phyloP scores from a whole-genome alignment of 2,888 invertebrate genomes.

The Habrosyne pyritoides region DNA sequence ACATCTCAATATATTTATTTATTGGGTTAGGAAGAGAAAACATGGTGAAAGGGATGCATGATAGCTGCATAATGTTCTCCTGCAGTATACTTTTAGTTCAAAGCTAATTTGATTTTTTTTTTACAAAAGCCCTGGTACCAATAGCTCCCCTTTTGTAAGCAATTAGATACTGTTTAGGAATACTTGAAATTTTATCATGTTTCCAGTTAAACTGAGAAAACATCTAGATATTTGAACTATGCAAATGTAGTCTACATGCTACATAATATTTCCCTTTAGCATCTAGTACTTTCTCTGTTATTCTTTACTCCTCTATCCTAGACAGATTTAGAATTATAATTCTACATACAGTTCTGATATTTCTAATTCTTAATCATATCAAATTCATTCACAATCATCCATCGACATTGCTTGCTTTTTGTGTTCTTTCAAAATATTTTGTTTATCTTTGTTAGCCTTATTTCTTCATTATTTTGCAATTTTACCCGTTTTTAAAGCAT shows the following conservation, averaged over 20 bases:
- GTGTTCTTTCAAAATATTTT: constrained; percentile 47
- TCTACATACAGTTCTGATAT: constrained; percentile 3
- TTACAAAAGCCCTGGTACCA: no score
- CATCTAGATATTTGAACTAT: not conserved
- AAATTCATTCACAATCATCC: constrained; percentile 46
- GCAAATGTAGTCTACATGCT: not conserved
- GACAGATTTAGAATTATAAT: not conserved
- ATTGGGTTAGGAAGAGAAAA: not conserved
- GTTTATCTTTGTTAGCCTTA: constrained; percentile 31
- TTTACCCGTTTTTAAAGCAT: constrained; percentile 12
- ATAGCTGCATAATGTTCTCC: constrained; percentile 17
- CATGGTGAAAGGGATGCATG: constrained; percentile 23
- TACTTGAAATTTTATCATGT: no score
- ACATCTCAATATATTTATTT: constrained; percentile 18
- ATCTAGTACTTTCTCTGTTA: not conserved
- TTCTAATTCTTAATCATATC: constrained; percentile 7
- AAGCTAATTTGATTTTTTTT: no score
- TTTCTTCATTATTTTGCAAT: constrained; percentile 48
- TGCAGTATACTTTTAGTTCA: no score
- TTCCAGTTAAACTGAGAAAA: no score
- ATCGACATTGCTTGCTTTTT: constrained; percentile 70
- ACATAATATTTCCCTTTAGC: not conserved
- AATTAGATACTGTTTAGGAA: no score
- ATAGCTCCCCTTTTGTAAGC: no score
- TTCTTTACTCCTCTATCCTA: not conserved